Conservation (phyloP, 2,888 invertebrate species). For the Eupsilia transversa region DNA sequence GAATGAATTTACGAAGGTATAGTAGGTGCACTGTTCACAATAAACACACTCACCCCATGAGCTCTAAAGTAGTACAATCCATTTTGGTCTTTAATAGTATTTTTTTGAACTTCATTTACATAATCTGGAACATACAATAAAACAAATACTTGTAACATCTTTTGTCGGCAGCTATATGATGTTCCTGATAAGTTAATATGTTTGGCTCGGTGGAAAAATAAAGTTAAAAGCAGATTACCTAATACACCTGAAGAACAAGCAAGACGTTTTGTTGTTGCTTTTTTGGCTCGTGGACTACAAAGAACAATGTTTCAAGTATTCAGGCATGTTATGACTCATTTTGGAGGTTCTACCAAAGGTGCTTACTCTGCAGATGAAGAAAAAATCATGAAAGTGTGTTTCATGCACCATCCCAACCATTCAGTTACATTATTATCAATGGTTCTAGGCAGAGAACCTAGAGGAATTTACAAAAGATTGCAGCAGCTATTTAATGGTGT, state of each 20-base stretch:
- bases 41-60: background rate
- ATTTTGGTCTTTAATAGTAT: background rate
- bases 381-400: slow-evolving; percentile 82
- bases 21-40: background rate
- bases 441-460: slow-evolving; percentile 79
- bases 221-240: slow-evolving; percentile 68
- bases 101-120: background rate
- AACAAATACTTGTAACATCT: background rate
- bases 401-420: slow-evolving; percentile 74
- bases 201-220: slow-evolving; percentile 82
- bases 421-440: slow-evolving; percentile 73
- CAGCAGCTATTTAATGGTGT: slow-evolving; percentile 70
- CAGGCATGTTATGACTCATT: slow-evolving; percentile 73
- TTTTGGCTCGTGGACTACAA: slow-evolving; percentile 79
- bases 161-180: slow-evolving; percentile 72
- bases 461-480: slow-evolving; percentile 78
- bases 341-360: slow-evolving; percentile 73
- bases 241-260: slow-evolving; percentile 74
- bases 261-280: slow-evolving; percentile 78
- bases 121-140: background rate
- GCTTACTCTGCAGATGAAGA: slow-evolving; percentile 76
- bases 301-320: slow-evolving; percentile 82
- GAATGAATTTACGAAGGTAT: slow-evolving; percentile 79
- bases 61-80: background rate
- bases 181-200: slow-evolving; percentile 80